A percentile compares a stretch with the other conserved stretches of the same genome.
These are phyloP conservation scores for Catocala sponsa DNA, from an alignment of 2,888 invertebrate genomes.

Conservation along the genomic window DNA sequence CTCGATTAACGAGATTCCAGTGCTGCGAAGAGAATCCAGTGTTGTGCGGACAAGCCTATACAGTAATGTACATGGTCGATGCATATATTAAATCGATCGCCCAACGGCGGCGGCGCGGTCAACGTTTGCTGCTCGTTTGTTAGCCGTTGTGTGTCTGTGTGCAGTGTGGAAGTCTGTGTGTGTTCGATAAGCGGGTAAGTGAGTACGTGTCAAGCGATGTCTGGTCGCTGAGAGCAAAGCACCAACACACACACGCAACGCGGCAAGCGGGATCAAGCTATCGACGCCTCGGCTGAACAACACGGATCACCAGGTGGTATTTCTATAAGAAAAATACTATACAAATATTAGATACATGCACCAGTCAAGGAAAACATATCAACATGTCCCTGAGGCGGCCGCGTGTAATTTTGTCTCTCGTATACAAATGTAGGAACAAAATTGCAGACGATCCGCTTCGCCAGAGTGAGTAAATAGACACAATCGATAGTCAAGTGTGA, in stretches of 20 bases:
- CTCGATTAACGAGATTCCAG: slow-evolving; percentile 38
- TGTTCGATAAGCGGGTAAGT: slow-evolving; percentile 17
- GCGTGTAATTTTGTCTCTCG: slow-evolving; percentile 59
- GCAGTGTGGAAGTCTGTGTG: slow-evolving; percentile 21
- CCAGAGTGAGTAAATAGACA: slow-evolving; percentile 60
- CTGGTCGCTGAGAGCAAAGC: slow-evolving; percentile 31
- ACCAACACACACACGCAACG: slow-evolving; percentile 25
- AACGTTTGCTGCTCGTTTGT: slow-evolving; percentile 77
- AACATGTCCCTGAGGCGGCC: slow-evolving; percentile 53
- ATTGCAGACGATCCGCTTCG: slow-evolving; percentile 59
- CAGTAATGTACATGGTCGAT: slow-evolving; percentile 16
- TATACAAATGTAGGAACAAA: slow-evolving; percentile 43
- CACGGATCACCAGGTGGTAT: slow-evolving; percentile 78
- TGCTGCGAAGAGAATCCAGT: slow-evolving; percentile 45
- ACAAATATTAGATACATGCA: slow-evolving; percentile 81
- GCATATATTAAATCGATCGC: slow-evolving; percentile 34
- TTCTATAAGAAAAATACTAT: slow-evolving; percentile 72
- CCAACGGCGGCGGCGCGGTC: slow-evolving; percentile 26
- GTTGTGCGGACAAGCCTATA: slow-evolving; percentile 40
- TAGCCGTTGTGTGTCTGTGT: slow-evolving; percentile 33
- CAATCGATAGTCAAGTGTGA: slow-evolving; percentile 67
- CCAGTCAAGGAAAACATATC: slow-evolving; percentile 62
- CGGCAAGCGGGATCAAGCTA: slow-evolving; percentile 46
- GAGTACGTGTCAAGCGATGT: slow-evolving; percentile 4
- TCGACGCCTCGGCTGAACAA: slow-evolving; percentile 50